Base-by-base conservation (phyloP, 2,797 vertebrate species). In the Myotis pilosus region DNA sequence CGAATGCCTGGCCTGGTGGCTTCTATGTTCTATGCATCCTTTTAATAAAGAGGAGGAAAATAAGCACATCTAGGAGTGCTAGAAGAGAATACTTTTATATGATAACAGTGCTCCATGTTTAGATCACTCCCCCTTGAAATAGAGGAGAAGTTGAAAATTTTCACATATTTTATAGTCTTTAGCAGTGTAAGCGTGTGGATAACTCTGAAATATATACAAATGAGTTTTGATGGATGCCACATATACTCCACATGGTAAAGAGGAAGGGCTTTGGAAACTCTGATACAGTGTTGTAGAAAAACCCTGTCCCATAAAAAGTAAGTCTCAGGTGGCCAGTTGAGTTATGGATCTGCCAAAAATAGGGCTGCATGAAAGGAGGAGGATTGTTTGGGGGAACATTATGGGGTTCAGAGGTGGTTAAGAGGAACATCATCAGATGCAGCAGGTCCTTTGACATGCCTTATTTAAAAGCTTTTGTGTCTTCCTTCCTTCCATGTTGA, bases 141-240 rank as follows among this genome's bases (percentile, higher is more conserved):
- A 75, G 8, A 92, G 66, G 19, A 93, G 20, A 89, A 78, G 83
- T 2, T 91, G 8, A 84, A 97, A 91, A 80, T n/a, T 84, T 85
- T 76, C 17, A 84, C 30, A 87, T 20, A 47, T 91, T 91, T 94
- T 87, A 7, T 92, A 91, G 69, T 36, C 28, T 80, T 92, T n/a
- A 51, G 19, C 74, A 57, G 33, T 33, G 4, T 60, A 88, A 87
- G 13, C 23, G 47, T 92, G 3, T 89, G 6, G 10, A 49, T 68
- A 87, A 38, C 69, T 68, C 75, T 89, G 71, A 94, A 93, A 72
- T 53, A 68, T 30, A 49, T 30, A 44, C 28, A 51, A 89, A 74
- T 71, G 33, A 75, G 5, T 81, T 94, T 88, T 87, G 10, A 44
- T 83, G 22, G 10, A 75, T 89, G 44, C 13, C 60, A 89, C 30